Evolutionary conservation across 2,888 invertebrate species (phyloP), one percentile per base, ranked within the genome.

Genomic region (Torymus auratus): DNA sequence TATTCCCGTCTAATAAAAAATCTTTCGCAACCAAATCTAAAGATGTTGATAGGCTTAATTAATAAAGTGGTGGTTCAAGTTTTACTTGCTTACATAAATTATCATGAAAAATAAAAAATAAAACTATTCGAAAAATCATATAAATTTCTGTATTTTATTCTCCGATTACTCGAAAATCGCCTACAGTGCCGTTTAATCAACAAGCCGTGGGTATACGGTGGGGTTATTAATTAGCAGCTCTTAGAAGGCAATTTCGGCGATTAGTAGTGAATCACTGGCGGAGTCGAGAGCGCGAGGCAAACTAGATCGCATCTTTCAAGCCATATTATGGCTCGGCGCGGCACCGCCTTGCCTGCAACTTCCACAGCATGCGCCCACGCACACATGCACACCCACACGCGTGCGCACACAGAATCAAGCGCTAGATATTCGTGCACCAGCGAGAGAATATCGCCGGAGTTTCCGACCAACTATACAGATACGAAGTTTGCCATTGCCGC

Each of bases 271-370:
- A 72, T 72, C 61, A 78, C 28, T 53, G 55, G 60, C 23, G 53
- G 41, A 55, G 62, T 20, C 23, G 53, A 53, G 53, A 53, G 69
- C 28, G 58, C 15, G 53, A 13, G 53, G 69, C 62, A 41, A 76
- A 76, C 69, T 76, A 69, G 69, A 78, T 78, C 78, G 78, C 71
- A 65, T 78, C 78, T 78, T 78, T 78, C 65, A 67, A 65, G 78
- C 61, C 76, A 55, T 76, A 76, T 69, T 76, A 61, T 62, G 20
- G 60, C 41, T 13, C 14, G 17, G 65, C 56, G 20, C 20, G 20
- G 50, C 60, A 12, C 60, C 41, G 61, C 53, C 68, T 41, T 28
- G 73, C 68, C 41, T 61, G 61, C 61, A 79, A 79, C 73, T 72
- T 73, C 60, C 71, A 65, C 50, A 23, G 58, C 70, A 60, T 60